Conservation (phyloP, 1,140 invertebrate species). For the Acromyrmex charruanus region DNA sequence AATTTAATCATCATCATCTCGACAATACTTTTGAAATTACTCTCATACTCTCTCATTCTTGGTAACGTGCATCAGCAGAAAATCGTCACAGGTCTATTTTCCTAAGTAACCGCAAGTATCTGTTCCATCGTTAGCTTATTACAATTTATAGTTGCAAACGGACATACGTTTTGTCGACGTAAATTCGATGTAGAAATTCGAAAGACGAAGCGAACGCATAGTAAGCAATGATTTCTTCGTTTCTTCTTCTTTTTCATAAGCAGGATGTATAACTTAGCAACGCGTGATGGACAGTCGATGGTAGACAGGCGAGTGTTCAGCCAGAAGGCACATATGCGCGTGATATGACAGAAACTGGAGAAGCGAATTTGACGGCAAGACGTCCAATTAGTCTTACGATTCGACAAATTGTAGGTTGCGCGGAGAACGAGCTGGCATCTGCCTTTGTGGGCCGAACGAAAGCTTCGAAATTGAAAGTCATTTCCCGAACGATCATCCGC, state of each 20-base stretch:
- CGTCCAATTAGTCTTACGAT: conserved; percentile 70
- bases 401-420: conserved; percentile 79
- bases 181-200: conserved; percentile 13
- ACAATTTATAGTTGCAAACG: conserved; percentile 42
- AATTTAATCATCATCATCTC: conserved; percentile 18
- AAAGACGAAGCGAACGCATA: neutral
- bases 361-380: conserved; percentile 73
- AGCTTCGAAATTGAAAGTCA: conserved; percentile 81
- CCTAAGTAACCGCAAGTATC: neutral
- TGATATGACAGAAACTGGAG: conserved; percentile 52
- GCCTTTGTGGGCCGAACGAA: conserved; percentile 70
- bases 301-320: conserved; percentile 5
- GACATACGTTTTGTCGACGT: conserved; percentile 3
- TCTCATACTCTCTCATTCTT: neutral
- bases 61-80: neutral
- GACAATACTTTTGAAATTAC: neutral
- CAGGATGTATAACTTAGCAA: conserved; percentile 41
- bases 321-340: conserved; percentile 41
- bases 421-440: conserved; percentile 76
- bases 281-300: conserved; percentile 18
- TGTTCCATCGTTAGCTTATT: conserved; percentile 14
- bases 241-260: conserved; percentile 42
- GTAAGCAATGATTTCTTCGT: conserved; percentile 55
- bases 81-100: neutral
- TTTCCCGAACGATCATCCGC: conserved; percentile 76